Conservation (phyloP, 2,888 invertebrate genomes). For the Patella depressa region DNA sequence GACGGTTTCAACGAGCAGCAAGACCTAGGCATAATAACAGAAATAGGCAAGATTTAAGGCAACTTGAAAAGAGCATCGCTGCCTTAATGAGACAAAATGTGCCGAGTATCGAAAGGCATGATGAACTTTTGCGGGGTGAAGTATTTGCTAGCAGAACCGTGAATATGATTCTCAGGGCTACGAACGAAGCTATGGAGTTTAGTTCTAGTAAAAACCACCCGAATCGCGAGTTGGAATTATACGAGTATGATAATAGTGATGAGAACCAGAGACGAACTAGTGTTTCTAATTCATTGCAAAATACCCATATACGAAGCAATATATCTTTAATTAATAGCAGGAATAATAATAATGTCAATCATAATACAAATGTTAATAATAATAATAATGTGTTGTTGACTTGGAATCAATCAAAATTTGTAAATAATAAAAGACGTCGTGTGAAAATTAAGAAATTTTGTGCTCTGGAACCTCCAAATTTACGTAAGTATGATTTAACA, state of each 20-base stretch:
- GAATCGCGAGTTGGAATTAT: not conserved
- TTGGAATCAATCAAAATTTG: not conserved
- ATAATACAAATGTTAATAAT: too few relatives aligned
- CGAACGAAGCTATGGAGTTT: conserved; percentile 2
- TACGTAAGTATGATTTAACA: not conserved
- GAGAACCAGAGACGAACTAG: not conserved
- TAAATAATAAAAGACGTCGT: not conserved
- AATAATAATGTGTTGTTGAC: too few relatives aligned
- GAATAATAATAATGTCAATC: not conserved
- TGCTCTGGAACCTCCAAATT: not conserved
- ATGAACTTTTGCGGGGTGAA: conserved; percentile 23
- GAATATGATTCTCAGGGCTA: conserved; percentile 25
- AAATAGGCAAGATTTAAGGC: conserved; percentile 34
- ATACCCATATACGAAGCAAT: not conserved
- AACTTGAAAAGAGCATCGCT: conserved; percentile 33
- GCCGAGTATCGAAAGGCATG: conserved; percentile 27
- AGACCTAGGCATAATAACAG: conserved; percentile 22
- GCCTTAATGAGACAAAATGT: conserved; percentile 33
- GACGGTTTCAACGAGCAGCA: conserved; percentile 23
- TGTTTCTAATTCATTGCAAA: not conserved
- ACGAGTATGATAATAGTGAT: not conserved
- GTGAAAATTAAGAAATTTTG: not conserved
- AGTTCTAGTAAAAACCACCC: not conserved
- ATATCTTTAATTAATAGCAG: not conserved
- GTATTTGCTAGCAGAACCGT: conserved; percentile 28